Evolutionary conservation across 2,888 invertebrate species (phyloP).

Genomic region (Melanostoma scalare): DNA sequence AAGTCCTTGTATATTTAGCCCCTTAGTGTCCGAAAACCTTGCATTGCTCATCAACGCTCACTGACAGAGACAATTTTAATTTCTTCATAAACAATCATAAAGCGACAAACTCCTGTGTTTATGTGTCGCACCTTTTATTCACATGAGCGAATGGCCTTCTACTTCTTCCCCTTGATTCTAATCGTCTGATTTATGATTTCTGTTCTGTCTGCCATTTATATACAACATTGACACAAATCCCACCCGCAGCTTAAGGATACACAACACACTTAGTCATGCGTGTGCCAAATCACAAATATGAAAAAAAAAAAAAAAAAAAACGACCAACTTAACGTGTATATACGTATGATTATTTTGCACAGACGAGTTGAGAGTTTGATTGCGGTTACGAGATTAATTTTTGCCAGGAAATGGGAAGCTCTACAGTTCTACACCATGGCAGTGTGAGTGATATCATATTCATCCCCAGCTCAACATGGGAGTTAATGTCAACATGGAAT

Average conservation of each 20-base stretch:
- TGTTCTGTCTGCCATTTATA: constrained; percentile 17
- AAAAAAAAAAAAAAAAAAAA: constrained; percentile 15
- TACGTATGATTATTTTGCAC: constrained; percentile 42
- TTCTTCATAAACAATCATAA: too few relatives aligned
- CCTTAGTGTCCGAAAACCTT: too few relatives aligned
- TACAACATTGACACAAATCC: constrained; percentile 56
- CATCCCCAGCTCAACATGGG: not conserved
- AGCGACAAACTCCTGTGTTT: not conserved
- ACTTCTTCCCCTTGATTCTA: constrained; percentile 43
- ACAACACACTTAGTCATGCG: constrained; percentile 44
- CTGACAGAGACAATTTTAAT: too few relatives aligned
- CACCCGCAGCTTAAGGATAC: constrained; percentile 63
- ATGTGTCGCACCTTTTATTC: constrained; percentile 23
- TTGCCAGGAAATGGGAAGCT: constrained; percentile 61
- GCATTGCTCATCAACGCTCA: too few relatives aligned
- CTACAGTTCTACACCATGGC: not conserved
- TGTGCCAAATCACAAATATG: constrained; percentile 20
- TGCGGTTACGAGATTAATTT: constrained; percentile 57
- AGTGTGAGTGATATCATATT: constrained; percentile 54
- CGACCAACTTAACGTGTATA: constrained; percentile 30
- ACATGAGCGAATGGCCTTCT: constrained; percentile 24
- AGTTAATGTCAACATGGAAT: constrained; percentile 39
- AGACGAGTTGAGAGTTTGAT: constrained; percentile 57
- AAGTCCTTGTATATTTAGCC: too few relatives aligned
- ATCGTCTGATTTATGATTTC: constrained; percentile 63